phyloP scores from a whole-genome alignment of 2,113 vertebrate species.

The Pterocles burchelli region DNA sequence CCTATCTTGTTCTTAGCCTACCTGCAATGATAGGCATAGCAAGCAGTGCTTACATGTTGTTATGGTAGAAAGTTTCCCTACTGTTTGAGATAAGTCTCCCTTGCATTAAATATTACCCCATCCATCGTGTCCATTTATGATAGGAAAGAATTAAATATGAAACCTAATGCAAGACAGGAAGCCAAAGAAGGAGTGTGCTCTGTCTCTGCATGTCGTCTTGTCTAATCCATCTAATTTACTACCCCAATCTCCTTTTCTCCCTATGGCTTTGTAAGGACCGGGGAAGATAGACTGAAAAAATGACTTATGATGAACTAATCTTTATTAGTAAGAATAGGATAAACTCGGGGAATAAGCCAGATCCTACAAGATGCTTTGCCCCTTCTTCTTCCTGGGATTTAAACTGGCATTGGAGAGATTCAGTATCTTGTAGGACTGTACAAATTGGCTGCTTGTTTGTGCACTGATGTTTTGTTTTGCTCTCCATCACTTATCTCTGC shows the following conservation, averaged over 20 bases:
- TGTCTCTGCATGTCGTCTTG: not conserved
- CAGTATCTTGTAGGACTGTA: not conserved
- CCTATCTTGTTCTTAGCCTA: not conserved
- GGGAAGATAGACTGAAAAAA: not conserved
- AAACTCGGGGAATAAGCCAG: not conserved
- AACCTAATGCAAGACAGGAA: not conserved
- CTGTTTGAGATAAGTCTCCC: not conserved
- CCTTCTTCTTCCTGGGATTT: not conserved
- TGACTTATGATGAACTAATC: not conserved
- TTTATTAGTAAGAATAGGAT: not conserved
- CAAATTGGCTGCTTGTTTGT: fast-evolving
- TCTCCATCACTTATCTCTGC: not conserved
- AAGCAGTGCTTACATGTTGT: not conserved
- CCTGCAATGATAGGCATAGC: not conserved
- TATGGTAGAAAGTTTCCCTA: not conserved
- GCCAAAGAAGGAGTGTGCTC: not conserved
- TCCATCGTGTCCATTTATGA: not conserved
- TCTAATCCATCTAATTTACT: not conserved
- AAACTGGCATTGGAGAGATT: fast-evolving
- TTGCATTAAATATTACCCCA: not conserved
- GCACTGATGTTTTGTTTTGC: not conserved
- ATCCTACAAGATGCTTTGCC: not conserved
- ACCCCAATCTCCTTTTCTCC: not conserved
- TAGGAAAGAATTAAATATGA: not conserved
- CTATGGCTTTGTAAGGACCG: not conserved